Conservation (phyloP, 1,140 invertebrate genomes). For the Spodoptera frugiperda region DNA sequence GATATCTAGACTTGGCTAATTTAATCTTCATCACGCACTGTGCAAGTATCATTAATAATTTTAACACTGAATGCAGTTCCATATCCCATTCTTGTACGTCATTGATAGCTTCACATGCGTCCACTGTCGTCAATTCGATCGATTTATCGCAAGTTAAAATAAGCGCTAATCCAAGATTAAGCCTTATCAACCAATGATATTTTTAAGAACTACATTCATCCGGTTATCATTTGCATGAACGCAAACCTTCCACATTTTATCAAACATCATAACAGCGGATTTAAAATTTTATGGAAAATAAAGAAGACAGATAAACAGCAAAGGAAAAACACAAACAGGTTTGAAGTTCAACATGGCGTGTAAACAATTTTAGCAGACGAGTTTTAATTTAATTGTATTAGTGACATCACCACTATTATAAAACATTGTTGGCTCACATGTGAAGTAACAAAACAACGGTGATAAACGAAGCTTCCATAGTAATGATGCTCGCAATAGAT, state of each 20-base stretch:
- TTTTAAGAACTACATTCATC: conserved; percentile 15
- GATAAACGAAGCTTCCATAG: conserved; percentile 27
- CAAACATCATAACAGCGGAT: conserved; percentile 2
- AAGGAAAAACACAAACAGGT: conserved; percentile 55
- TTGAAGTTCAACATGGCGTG: conserved; percentile 52
- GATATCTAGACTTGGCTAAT: conserved; percentile 2
- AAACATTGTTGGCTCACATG: conserved; percentile 50
- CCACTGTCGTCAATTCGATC: neutral
- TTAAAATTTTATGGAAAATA: conserved; percentile 1
- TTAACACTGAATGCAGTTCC: no score
- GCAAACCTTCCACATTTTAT: conserved; percentile 21
- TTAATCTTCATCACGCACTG: neutral
- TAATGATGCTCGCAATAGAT: conserved; percentile 25
- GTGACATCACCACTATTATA: conserved; percentile 72
- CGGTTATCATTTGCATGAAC: conserved; percentile 9
- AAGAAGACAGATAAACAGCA: conserved; percentile 1
- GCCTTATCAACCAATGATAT: conserved; percentile 22
- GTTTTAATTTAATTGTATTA: conserved; percentile 51
- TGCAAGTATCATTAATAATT: no score
- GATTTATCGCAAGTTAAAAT: conserved; percentile 12
- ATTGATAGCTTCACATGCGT: no score
- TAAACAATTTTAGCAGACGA: conserved; percentile 56
- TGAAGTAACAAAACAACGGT: conserved; percentile 42
- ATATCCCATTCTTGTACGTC: no score
- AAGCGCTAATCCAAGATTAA: conserved; percentile 26